Conservation (phyloP, 2,888 invertebrate genomes). For the Ectemnius cavifrons region DNA sequence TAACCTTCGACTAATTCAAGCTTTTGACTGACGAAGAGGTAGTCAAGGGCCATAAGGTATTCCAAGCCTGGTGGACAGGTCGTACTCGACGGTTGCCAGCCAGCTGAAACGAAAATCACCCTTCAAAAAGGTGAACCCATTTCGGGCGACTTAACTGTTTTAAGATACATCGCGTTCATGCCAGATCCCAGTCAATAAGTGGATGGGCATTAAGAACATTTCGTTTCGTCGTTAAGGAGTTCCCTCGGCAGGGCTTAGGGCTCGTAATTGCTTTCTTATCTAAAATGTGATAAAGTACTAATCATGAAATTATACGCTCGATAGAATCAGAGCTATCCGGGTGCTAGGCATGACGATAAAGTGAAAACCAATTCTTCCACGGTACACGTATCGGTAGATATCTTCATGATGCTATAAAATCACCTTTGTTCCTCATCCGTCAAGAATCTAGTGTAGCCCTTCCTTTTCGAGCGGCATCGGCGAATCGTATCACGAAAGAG, state of each 20-base stretch:
- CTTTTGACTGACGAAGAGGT: conserved; percentile 89
- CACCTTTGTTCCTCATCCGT: conserved; percentile 87
- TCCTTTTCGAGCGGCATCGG: conserved; percentile 77
- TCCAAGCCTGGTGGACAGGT: conserved; percentile 93
- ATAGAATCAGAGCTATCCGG: not conserved
- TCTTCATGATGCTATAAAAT: not conserved
- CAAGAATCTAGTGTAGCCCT: conserved; percentile 83
- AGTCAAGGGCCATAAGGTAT: conserved; percentile 93
- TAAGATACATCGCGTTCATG: too few species aligned
- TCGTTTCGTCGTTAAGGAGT: too few species aligned
- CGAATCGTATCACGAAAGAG: conserved; percentile 60
- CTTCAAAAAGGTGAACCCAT: not conserved
- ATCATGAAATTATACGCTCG: not conserved
- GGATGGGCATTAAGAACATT: too few species aligned
- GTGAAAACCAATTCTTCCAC: too few species aligned
- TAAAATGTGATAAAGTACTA: not conserved
- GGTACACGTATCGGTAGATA: too few species aligned
- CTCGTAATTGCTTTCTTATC: not conserved
- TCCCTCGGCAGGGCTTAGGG: too few species aligned
- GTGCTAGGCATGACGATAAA: not conserved
- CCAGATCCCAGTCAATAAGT: too few species aligned
- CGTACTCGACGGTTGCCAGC: conserved; percentile 85
- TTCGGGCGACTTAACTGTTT: too few species aligned
- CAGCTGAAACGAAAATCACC: conserved; percentile 80
- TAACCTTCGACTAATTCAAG: conserved; percentile 86